phyloP scores from a whole-genome alignment of 2,797 vertebrate species.

The Sebastes hubbsi region DNA sequence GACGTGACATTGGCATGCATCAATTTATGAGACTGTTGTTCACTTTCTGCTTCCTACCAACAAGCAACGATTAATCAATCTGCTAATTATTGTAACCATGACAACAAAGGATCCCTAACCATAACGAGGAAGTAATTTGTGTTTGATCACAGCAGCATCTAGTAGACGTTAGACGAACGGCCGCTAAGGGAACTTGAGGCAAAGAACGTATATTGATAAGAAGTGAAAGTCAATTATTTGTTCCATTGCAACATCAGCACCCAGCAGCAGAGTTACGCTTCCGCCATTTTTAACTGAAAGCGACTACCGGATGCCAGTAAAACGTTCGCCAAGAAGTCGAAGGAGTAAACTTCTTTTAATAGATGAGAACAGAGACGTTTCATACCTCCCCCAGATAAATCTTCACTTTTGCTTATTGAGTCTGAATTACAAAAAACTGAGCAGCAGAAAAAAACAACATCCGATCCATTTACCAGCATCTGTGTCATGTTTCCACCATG shows the following conservation, averaged over 20 bases:
- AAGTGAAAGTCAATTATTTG: no score
- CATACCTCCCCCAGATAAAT: neutral
- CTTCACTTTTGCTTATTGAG: neutral
- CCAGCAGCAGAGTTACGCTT: no score
- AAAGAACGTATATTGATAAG: no score
- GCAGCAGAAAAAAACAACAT: neutral
- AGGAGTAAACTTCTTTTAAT: neutral
- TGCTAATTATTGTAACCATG: neutral
- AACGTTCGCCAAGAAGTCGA: no score
- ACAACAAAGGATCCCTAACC: neutral
- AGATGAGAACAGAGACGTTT: neutral
- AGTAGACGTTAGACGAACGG: no score
- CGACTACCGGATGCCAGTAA: no score
- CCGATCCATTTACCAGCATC: neutral
- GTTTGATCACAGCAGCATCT: no score
- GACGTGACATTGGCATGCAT: neutral
- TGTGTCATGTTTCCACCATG: neutral
- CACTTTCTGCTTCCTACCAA: neutral
- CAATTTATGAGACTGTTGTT: neutral
- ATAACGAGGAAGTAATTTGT: neutral
- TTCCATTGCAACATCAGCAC: no score
- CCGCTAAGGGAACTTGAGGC: no score
- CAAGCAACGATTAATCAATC: neutral
- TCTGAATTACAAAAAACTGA: neutral
- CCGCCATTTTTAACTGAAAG: no score